Evolutionary conservation across 2,113 vertebrate species (phyloP).

Genomic region (Hemibagrus wyckioides): DNA sequence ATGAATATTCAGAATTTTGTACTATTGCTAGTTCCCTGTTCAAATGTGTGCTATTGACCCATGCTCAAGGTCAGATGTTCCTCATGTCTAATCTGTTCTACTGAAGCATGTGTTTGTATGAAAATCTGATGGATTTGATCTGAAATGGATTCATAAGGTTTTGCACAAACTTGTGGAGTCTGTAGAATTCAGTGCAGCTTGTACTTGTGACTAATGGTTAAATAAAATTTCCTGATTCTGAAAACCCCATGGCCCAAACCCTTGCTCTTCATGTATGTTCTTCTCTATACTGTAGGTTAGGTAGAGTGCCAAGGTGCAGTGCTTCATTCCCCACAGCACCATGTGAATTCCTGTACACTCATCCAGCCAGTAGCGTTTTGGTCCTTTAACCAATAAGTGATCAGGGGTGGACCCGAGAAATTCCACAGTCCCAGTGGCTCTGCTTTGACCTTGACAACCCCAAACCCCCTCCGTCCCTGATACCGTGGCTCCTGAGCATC

Average conservation of each 20-base stretch:
- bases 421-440: constrained; percentile 41
- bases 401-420: constrained; percentile 59
- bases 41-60: neutral
- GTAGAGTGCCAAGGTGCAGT: neutral
- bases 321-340: neutral
- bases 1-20: neutral
- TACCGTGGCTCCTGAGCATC: neutral
- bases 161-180: neutral
- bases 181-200: neutral
- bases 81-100: neutral
- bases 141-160: neutral
- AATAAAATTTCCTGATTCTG: too few species aligned
- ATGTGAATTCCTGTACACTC: constrained; percentile 4
- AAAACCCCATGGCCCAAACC: neutral
- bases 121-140: neutral
- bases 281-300: neutral
- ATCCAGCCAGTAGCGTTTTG: constrained; percentile 66
- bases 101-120: neutral
- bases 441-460: constrained; percentile 69
- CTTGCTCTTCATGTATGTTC: neutral
- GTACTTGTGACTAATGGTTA: neutral
- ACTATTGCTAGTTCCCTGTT: too few species aligned
- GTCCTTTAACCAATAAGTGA: constrained; percentile 62
- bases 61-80: neutral
- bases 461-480: constrained; percentile 31